Evolutionary conservation across 2,113 vertebrate genomes (phyloP).

Genomic region (Cyanoliseus patagonus): DNA sequence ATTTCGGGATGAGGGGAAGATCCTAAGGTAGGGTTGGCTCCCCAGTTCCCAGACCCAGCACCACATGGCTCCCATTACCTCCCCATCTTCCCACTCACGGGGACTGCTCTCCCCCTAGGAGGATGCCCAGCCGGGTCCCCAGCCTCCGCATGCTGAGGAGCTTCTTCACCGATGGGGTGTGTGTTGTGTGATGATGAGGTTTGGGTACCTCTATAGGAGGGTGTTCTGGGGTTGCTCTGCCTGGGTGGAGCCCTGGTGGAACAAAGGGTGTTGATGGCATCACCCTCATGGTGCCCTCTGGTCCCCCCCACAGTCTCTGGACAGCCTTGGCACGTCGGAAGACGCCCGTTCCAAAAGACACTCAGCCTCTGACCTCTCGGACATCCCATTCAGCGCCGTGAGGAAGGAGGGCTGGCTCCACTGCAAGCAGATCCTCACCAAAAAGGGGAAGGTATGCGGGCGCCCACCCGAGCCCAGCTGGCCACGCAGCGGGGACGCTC

Average conservation of each 20-base stretch:
- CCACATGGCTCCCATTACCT: accelerated
- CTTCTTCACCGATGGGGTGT: constrained; percentile 96
- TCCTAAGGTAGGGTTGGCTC: constrained; percentile 67
- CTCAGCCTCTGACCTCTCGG: constrained; percentile 93
- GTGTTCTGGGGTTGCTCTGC: neutral
- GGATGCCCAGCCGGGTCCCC: constrained; percentile 88
- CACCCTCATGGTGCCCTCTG: accelerated
- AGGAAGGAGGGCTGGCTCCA: constrained; percentile 94
- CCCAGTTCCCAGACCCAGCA: accelerated
- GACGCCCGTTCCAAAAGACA: constrained; percentile 91
- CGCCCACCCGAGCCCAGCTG: neutral
- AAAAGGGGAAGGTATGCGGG: constrained; percentile 91
- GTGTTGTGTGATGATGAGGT: neutral
- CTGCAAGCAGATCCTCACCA: constrained; percentile 95
- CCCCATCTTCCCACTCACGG: neutral
- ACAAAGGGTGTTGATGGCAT: accelerated
- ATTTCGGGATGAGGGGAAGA: constrained; percentile 88
- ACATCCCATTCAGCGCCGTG: constrained; percentile 85
- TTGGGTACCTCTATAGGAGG: neutral
- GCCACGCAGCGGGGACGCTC: accelerated
- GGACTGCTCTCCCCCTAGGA: constrained; percentile 74
- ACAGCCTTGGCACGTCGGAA: constrained; percentile 85
- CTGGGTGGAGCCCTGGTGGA: neutral
- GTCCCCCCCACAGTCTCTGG: constrained; percentile 83
- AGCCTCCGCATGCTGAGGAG: constrained; percentile 86